phyloP scores from a whole-genome alignment of 2,888 invertebrate genomes.

The Drymonia ruficornis region DNA sequence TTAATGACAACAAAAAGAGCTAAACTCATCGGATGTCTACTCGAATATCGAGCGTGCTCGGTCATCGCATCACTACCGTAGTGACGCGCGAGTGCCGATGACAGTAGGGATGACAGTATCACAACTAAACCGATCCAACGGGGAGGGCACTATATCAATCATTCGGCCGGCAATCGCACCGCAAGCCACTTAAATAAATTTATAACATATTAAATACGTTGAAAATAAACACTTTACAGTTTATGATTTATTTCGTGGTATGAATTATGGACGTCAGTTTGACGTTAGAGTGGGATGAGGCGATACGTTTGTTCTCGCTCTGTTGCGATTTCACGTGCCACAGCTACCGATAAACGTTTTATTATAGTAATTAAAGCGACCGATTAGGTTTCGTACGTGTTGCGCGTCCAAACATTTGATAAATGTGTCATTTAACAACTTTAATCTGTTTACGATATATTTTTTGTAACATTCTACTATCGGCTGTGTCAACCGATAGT shows the following conservation, averaged over 20 bases:
- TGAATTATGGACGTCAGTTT: constrained; percentile 79
- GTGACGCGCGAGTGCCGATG: constrained; percentile 38
- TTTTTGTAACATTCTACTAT: constrained; percentile 55
- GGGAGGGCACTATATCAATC: constrained; percentile 80
- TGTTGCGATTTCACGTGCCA: constrained; percentile 75
- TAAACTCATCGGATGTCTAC: constrained; percentile 60
- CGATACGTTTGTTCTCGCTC: constrained; percentile 65
- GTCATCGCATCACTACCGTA: constrained; percentile 47
- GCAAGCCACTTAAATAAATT: constrained; percentile 83
- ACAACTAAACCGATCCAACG: constrained; percentile 65
- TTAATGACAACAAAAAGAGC: constrained; percentile 64
- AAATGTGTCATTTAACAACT: constrained; percentile 69
- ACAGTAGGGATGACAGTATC: constrained; percentile 64
- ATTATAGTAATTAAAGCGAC: constrained; percentile 78
- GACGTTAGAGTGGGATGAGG: constrained; percentile 66
- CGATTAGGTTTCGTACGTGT: constrained; percentile 71
- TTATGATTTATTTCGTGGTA: constrained; percentile 83
- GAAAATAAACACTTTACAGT: constrained; percentile 82
- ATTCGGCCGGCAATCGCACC: constrained; percentile 74
- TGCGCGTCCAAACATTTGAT: constrained; percentile 71
- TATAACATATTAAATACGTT: constrained; percentile 84
- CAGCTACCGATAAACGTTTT: constrained; percentile 78
- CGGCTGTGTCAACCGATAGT: constrained; percentile 44
- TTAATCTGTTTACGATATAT: constrained; percentile 63
- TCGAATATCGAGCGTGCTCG: constrained; percentile 45